phyloP scores from a whole-genome alignment of 2,888 invertebrate species.

The Hydropsyche betteni region DNA sequence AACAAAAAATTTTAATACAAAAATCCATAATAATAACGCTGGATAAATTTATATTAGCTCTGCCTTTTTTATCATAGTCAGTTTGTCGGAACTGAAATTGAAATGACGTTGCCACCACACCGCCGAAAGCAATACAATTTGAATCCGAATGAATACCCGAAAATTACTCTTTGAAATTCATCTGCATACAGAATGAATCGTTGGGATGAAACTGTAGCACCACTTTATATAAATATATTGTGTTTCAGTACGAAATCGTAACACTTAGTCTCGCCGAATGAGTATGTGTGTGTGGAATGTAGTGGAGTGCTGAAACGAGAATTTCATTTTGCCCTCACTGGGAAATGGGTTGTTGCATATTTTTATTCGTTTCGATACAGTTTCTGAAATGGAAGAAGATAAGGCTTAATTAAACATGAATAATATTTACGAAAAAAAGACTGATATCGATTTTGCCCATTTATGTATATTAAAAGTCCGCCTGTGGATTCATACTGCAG shows the following conservation, averaged over 20 bases:
- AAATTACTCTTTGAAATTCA: slow-evolving; percentile 40
- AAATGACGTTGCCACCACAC: slow-evolving; percentile 10
- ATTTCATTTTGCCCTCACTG: slow-evolving; percentile 28
- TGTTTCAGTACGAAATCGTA: slow-evolving; percentile 10
- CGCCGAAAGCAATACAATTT: slow-evolving; percentile 30
- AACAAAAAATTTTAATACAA: too few relatives aligned
- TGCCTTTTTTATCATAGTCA: too few relatives aligned
- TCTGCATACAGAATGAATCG: slow-evolving; percentile 40
- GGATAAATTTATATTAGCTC: too few relatives aligned
- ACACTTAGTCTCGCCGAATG: slow-evolving; percentile 6
- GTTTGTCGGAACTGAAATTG: neutral
- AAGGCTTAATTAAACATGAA: slow-evolving; percentile 25
- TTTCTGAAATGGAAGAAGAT: neutral
- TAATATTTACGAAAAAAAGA: neutral
- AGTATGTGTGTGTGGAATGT: neutral
- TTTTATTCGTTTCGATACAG: slow-evolving; percentile 32
- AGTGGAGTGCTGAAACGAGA: slow-evolving; percentile 10
- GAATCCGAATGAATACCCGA: slow-evolving; percentile 38
- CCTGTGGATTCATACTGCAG: too few relatives aligned
- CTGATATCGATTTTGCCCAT: neutral
- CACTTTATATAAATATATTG: slow-evolving; percentile 30
- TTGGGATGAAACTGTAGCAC: slow-evolving; percentile 16
- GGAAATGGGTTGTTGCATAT: slow-evolving; percentile 32
- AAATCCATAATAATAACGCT: too few relatives aligned
- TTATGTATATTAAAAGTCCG: neutral